Percentiles rank a stretch among this genome's conserved stretches.
Evolutionary conservation across 2,113 vertebrate species (phyloP).

Genomic region (Cichladusa arquata): DNA sequence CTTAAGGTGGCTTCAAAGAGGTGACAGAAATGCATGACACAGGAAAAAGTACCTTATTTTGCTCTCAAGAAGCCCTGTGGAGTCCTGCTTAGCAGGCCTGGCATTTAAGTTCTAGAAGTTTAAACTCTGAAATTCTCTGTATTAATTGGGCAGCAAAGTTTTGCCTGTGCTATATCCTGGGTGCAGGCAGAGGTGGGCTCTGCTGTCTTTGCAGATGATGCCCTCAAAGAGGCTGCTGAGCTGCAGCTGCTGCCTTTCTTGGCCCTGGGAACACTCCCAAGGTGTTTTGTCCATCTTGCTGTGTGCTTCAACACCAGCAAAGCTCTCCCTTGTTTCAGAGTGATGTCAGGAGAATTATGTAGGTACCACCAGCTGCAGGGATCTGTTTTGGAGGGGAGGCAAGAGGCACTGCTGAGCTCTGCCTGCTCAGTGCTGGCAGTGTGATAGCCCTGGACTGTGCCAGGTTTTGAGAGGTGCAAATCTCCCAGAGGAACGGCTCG

Average conservation of each 20-base stretch:
- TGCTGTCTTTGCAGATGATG: not conserved
- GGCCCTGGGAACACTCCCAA: rapidly evolving
- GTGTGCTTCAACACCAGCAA: not conserved
- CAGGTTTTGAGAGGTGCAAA: not conserved
- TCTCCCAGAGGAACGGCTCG: not conserved
- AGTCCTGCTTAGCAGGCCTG: not conserved
- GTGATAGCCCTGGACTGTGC: not conserved
- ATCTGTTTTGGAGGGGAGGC: not conserved
- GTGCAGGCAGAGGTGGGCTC: not conserved
- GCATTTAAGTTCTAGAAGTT: not conserved
- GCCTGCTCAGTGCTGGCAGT: not conserved
- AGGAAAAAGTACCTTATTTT: not conserved
- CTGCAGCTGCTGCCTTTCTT: not conserved
- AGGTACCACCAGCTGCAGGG: not conserved
- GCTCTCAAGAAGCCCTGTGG: not conserved
- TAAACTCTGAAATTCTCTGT: not conserved
- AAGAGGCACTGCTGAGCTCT: not conserved
- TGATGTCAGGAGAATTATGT: not conserved
- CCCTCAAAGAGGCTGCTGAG: not conserved
- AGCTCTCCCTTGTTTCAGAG: rapidly evolving
- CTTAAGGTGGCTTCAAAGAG: not conserved
- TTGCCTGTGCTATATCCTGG: not conserved
- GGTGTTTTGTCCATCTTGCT: not conserved
- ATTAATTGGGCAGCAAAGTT: not conserved
- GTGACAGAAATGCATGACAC: not conserved